These are phyloP conservation scores for Acrocyrtus sp. DNA, from an alignment of 2,888 invertebrate species.

Conservation along the genomic window DNA sequence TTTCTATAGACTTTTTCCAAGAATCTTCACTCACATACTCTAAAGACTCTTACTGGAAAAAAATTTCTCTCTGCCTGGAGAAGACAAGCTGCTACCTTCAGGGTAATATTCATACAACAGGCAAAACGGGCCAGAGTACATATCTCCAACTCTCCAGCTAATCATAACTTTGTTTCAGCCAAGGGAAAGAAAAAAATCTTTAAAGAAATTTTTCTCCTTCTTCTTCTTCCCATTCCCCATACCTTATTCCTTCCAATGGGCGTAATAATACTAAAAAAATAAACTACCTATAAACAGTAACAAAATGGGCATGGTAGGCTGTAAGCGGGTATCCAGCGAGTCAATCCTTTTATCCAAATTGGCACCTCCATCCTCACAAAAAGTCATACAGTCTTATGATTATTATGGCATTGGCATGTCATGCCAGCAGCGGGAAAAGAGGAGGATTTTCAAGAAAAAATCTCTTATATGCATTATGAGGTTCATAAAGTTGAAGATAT, in stretches of 20 bases:
- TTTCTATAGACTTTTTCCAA: no score
- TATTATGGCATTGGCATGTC: slow-evolving; percentile 59
- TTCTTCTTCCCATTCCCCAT: slow-evolving; percentile 1
- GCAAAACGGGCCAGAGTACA: no score
- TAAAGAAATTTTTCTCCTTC: no score
- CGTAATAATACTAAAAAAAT: no score
- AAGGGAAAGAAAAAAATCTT: no score
- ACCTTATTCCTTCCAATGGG: not conserved
- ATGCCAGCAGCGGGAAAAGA: slow-evolving; percentile 37
- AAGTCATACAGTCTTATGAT: slow-evolving; percentile 58
- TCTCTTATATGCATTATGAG: slow-evolving; percentile 30
- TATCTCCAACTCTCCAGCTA: no score
- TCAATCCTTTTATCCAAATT: slow-evolving; percentile 64
- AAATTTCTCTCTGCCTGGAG: no score
- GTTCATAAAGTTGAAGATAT: slow-evolving; percentile 37
- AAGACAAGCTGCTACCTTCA: slow-evolving; percentile 48
- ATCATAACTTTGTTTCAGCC: no score
- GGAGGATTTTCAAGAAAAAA: slow-evolving; percentile 23
- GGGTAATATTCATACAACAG: slow-evolving; percentile 53
- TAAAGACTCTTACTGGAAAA: no score
- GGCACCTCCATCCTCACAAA: slow-evolving; percentile 62
- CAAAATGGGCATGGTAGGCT: not conserved
- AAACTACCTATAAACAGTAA: no score
- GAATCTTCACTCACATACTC: no score
- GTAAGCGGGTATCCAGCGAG: slow-evolving; percentile 11